These are phyloP conservation scores for Asbolus verrucosus DNA, from an alignment of 1,140 invertebrate species.

Conservation along the genomic window DNA sequence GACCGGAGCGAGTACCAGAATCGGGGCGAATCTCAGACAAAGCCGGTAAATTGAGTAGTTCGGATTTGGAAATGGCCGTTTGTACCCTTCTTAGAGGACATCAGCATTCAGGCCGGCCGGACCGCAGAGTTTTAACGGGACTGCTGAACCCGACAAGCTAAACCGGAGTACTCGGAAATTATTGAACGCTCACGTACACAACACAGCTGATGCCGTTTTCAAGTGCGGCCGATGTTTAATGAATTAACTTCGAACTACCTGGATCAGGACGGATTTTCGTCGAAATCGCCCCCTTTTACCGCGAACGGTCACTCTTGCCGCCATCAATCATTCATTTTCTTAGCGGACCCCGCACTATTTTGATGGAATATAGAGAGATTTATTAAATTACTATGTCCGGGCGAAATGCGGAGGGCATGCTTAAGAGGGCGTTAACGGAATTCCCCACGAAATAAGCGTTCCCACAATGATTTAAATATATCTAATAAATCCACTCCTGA, in stretches of 20 bases:
- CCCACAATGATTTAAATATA: too few species aligned
- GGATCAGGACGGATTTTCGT: neutral
- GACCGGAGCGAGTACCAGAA: neutral
- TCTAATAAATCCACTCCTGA: too few species aligned
- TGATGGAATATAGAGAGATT: too few species aligned
- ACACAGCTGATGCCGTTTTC: slow-evolving; percentile 6
- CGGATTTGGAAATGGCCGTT: slow-evolving; percentile 21
- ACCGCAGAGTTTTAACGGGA: slow-evolving; percentile 32
- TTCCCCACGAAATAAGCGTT: too few species aligned
- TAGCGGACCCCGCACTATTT: too few species aligned
- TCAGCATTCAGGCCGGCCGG: slow-evolving; percentile 20
- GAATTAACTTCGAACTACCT: slow-evolving; percentile 17
- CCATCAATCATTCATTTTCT: slow-evolving; percentile 4
- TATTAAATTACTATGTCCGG: too few species aligned
- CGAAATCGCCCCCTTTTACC: neutral
- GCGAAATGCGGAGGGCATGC: too few species aligned
- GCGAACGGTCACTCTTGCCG: neutral
- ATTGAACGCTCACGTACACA: neutral
- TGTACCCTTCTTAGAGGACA: slow-evolving; percentile 37
- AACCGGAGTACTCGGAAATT: neutral
- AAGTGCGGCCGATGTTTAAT: slow-evolving; percentile 3
- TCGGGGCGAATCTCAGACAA: slow-evolving; percentile 17
- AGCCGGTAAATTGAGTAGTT: slow-evolving; percentile 34
- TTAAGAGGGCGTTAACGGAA: too few species aligned
- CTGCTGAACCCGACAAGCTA: slow-evolving; percentile 16